phyloP scores from a whole-genome alignment of 2,888 invertebrate genomes.

The Odontocerum albicorne region DNA sequence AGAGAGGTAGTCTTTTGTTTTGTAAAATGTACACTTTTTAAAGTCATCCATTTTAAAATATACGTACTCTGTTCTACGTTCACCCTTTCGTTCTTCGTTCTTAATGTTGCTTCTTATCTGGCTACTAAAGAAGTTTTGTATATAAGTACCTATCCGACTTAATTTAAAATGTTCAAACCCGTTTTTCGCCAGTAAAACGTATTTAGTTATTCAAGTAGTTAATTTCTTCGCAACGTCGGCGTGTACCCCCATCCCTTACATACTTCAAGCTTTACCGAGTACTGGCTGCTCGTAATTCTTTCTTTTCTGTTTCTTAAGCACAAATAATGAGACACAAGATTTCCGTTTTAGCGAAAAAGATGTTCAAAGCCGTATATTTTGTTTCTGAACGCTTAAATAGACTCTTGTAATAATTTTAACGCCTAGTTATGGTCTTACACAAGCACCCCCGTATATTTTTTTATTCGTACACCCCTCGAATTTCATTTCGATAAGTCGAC shows the following conservation, averaged over 20 bases:
- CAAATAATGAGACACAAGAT: conserved; percentile 37
- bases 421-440: conserved; percentile 28
- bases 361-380: conserved; percentile 34
- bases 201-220: conserved; percentile 35
- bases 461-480: conserved; percentile 14
- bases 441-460: neutral
- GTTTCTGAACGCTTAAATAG: conserved; percentile 31
- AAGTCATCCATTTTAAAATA: no score
- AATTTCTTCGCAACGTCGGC: conserved; percentile 24
- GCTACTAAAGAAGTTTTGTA: neutral
- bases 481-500: conserved; percentile 16
- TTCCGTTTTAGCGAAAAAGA: conserved; percentile 37
- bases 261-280: conserved; percentile 8
- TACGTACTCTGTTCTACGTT: no score
- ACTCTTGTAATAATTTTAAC: conserved; percentile 32
- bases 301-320: conserved; percentile 36
- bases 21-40: no score
- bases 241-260: conserved; percentile 5
- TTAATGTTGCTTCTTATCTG: conserved; percentile 8
- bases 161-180: conserved; percentile 29
- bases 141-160: conserved; percentile 23
- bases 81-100: neutral
- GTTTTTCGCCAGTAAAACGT: conserved; percentile 24
- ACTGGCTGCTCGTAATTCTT: conserved; percentile 32
- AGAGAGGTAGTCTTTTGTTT: no score